phyloP scores from a whole-genome alignment of 2,888 invertebrate genomes.

The Noctua janthina region DNA sequence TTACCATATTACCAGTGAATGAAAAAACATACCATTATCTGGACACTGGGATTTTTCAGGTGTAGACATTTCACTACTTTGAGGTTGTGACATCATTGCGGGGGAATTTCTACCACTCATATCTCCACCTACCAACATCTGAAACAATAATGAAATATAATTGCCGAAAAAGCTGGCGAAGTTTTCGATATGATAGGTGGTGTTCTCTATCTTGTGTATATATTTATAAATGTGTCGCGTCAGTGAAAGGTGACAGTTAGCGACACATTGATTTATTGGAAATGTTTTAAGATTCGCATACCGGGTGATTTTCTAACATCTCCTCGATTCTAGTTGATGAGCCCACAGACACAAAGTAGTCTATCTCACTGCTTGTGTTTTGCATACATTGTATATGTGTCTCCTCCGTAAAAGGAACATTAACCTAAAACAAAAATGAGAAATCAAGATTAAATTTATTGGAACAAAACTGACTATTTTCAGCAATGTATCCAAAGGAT shows the following conservation, averaged over 20 bases:
- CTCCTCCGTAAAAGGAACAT: conserved; percentile 92
- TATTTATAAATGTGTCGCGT: background rate
- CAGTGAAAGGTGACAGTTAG: background rate
- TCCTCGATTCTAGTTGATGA: conserved; percentile 88
- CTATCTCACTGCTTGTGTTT: conserved; percentile 93
- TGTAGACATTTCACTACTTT: conserved; percentile 86
- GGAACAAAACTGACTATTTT: background rate
- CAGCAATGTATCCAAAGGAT: background rate
- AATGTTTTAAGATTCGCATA: conserved; percentile 68
- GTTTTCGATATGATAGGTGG: background rate
- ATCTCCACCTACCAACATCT: conserved; percentile 88
- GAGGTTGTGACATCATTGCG: conserved; percentile 81
- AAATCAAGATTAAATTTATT: background rate
- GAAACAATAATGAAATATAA: conserved; percentile 61
- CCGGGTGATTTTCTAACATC: conserved; percentile 88
- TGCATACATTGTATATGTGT: conserved; percentile 94
- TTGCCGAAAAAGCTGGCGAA: background rate
- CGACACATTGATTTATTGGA: background rate
- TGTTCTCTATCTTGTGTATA: background rate
- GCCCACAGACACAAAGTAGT: conserved; percentile 94
- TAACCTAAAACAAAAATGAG: conserved; percentile 84
- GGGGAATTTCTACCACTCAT: conserved; percentile 85
- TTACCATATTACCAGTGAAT: background rate
- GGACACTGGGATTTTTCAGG: conserved; percentile 83
- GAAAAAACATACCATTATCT: conserved; percentile 77